Evolutionary conservation across 2,888 invertebrate genomes (phyloP).

Genomic region (Meliscaeva auricollis): DNA sequence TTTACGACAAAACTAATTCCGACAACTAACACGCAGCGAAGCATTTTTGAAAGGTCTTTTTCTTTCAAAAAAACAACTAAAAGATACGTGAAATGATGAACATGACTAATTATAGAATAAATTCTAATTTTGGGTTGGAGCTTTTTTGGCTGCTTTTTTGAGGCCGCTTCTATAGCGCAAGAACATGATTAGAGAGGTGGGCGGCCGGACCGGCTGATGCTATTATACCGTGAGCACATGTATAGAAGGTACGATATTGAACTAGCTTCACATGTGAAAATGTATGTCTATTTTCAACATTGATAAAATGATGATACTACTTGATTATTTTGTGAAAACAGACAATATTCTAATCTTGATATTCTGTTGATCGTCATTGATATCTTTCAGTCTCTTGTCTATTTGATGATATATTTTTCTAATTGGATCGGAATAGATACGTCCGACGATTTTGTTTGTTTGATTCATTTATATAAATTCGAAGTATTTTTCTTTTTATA

Average conservation of each 20-base stretch:
- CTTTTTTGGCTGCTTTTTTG: slow-evolving; percentile 74
- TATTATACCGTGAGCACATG: slow-evolving; percentile 52
- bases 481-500: too few relatives aligned
- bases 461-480: not conserved
- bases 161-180: slow-evolving; percentile 62
- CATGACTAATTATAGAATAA: slow-evolving; percentile 73
- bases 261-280: slow-evolving; percentile 23
- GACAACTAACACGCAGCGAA: slow-evolving; percentile 56
- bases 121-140: slow-evolving; percentile 75
- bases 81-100: slow-evolving; percentile 28
- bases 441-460: not conserved
- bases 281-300: not conserved
- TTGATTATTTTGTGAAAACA: slow-evolving; percentile 6
- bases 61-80: slow-evolving; percentile 26
- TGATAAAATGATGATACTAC: slow-evolving; percentile 58
- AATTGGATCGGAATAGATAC: not conserved
- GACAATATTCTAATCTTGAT: not conserved
- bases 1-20: slow-evolving; percentile 12
- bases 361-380: not conserved
- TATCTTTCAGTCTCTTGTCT: not conserved
- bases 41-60: slow-evolving; percentile 28
- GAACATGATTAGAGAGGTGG: slow-evolving; percentile 62
- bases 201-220: slow-evolving; percentile 36
- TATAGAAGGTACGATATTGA: slow-evolving; percentile 48
- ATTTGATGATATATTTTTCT: not conserved